These are phyloP conservation scores for Chelon labrosus DNA, from an alignment of 2,797 vertebrate species.

Conservation along the genomic window DNA sequence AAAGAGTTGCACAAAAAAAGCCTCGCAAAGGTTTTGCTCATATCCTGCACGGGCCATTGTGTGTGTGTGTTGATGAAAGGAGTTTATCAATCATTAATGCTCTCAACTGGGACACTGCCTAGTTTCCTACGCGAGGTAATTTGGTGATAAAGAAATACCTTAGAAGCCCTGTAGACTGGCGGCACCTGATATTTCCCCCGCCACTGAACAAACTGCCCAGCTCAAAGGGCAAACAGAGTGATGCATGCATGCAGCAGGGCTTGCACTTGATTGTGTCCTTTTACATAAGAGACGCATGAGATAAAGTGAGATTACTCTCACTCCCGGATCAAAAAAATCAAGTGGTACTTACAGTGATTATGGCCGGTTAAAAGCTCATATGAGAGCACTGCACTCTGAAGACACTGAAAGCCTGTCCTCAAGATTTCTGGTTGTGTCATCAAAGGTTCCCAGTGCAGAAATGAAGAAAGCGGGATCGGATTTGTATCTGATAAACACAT, in stretches of 20 bases:
- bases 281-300: conserved; percentile 8
- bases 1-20: conserved; percentile 8
- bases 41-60: conserved; percentile 8
- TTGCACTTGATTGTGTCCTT: conserved; percentile 20
- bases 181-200: conserved; percentile 48
- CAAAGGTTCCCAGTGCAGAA: conserved; percentile 29
- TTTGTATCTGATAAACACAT: conserved; percentile 55
- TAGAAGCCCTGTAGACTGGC: conserved; percentile 24
- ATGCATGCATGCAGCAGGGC: neutral
- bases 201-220: conserved; percentile 24
- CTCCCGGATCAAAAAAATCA: conserved; percentile 12
- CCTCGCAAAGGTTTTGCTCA: conserved; percentile 7
- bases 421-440: conserved; percentile 25
- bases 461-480: conserved; percentile 7
- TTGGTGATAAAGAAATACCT: conserved; percentile 67
- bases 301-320: conserved; percentile 18
- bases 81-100: conserved; percentile 80
- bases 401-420: neutral
- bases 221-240: conserved; percentile 53
- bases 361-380: conserved; percentile 18
- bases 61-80: conserved; percentile 27
- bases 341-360: conserved; percentile 6
- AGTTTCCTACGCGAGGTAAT: conserved; percentile 44
- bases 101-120: conserved; percentile 55
- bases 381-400: neutral